A percentile compares a stretch with the other conserved stretches of the same genome.
Evolutionary conservation across 2,797 vertebrate genomes (phyloP).

Genomic region (Choloepus didactylus): DNA sequence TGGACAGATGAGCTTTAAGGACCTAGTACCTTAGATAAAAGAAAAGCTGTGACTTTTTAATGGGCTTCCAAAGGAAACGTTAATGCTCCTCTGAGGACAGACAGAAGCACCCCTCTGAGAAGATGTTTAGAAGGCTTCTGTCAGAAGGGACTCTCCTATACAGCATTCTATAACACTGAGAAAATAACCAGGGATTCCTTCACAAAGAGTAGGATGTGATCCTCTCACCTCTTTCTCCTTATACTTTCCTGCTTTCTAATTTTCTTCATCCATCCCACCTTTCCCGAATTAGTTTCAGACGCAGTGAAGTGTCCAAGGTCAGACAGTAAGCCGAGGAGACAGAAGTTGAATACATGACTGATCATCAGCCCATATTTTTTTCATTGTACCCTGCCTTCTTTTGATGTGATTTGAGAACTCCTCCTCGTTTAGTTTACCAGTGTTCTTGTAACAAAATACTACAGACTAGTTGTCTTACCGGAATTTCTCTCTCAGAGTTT

Average conservation of each 20-base stretch:
- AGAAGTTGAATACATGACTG: background rate
- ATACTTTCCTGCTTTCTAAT: constrained; percentile 25
- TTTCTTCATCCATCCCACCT: background rate
- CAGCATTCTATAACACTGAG: background rate
- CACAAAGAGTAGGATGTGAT: background rate
- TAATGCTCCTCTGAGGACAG: constrained; percentile 68
- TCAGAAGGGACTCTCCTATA: background rate
- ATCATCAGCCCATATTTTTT: constrained; percentile 42
- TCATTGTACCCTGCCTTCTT: constrained; percentile 5
- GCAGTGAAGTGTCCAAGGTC: background rate
- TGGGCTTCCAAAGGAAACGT: constrained; percentile 49
- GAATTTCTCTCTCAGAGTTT: too few species aligned
- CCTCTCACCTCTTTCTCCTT: constrained; percentile 30
- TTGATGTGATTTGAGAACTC: constrained; percentile 26
- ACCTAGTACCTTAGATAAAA: constrained; percentile 67
- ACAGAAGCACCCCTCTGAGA: constrained; percentile 42
- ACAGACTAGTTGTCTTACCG: too few species aligned
- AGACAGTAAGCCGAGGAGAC: constrained; percentile 23
- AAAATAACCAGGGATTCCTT: constrained; percentile 33
- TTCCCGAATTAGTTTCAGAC: constrained; percentile 18
- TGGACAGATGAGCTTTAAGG: constrained; percentile 69
- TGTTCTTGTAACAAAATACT: too few species aligned
- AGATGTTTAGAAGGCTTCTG: constrained; percentile 22
- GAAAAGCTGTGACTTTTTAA: constrained; percentile 54
- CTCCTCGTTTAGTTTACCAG: too few species aligned